These are phyloP conservation scores for Biston betularia DNA, from an alignment of 2,888 invertebrate genomes.

Conservation along the genomic window DNA sequence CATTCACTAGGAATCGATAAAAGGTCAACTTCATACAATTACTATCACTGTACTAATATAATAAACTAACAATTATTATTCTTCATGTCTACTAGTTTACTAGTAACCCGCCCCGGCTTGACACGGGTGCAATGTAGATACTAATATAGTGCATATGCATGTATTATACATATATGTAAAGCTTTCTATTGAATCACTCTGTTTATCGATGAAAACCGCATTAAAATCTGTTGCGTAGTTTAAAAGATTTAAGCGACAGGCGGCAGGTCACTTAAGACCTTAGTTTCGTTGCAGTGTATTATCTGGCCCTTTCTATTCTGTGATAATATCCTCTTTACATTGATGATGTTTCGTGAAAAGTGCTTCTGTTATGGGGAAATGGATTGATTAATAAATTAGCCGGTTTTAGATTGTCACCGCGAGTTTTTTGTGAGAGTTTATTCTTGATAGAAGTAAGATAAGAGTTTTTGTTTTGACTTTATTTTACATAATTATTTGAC, in stretches of 20 bases:
- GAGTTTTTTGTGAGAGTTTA: slow-evolving; percentile 53
- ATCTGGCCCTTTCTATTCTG: slow-evolving; percentile 7
- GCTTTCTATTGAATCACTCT: too few species aligned
- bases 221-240: too few species aligned
- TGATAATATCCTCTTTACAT: slow-evolving; percentile 21
- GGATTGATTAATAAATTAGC: slow-evolving; percentile 58
- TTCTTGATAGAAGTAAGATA: slow-evolving; percentile 40
- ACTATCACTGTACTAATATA: too few species aligned
- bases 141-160: too few species aligned
- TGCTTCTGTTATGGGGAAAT: slow-evolving; percentile 36
- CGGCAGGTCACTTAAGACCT: too few species aligned
- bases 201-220: too few species aligned
- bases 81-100: too few species aligned
- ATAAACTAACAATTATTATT: too few species aligned
- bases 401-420: slow-evolving; percentile 45
- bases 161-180: too few species aligned
- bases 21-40: neutral
- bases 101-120: too few species aligned
- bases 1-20: neutral
- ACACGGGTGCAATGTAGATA: too few species aligned
- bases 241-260: too few species aligned
- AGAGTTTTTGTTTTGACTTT: slow-evolving; percentile 25
- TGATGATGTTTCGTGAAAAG: slow-evolving; percentile 35
- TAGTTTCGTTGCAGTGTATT: neutral
- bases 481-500: slow-evolving; percentile 16